Conservation (phyloP, 2,113 vertebrate genomes). For the Corydoras sp. region DNA sequence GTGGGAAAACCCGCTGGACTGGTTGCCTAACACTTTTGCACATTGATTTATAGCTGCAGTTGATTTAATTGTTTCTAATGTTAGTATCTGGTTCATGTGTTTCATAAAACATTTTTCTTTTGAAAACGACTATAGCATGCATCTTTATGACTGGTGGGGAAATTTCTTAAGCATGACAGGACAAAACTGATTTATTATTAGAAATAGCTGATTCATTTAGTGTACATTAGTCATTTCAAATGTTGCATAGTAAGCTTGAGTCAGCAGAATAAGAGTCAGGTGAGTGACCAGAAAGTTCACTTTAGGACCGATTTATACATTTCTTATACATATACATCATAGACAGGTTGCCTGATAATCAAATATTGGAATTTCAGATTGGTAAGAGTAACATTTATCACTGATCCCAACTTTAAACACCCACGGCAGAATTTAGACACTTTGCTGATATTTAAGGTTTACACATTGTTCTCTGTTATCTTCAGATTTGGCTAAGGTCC, state of each 20-base stretch:
- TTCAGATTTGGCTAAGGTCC: conserved; percentile 50
- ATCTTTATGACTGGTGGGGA: background rate
- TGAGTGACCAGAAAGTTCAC: background rate
- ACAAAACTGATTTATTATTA: conserved; percentile 22
- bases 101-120: background rate
- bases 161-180: conserved; percentile 18
- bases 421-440: conserved; percentile 51
- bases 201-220: conserved; percentile 6
- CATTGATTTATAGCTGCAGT: too few species aligned
- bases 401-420: conserved; percentile 33
- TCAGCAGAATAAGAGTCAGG: conserved; percentile 22
- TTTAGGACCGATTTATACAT: too few species aligned
- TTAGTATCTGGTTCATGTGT: background rate
- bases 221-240: conserved; percentile 20
- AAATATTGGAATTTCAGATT: conserved; percentile 6
- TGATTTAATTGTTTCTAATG: background rate
- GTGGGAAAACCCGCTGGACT: too few species aligned
- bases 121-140: background rate
- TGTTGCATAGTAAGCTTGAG: conserved; percentile 16
- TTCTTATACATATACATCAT: too few species aligned
- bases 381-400: conserved; percentile 27
- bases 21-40: too few species aligned
- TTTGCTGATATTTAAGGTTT: conserved; percentile 47
- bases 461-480: conserved; percentile 42
- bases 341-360: background rate